phyloP scores from a whole-genome alignment of 2,888 invertebrate genomes.

The Temnothorax rugatulus region DNA sequence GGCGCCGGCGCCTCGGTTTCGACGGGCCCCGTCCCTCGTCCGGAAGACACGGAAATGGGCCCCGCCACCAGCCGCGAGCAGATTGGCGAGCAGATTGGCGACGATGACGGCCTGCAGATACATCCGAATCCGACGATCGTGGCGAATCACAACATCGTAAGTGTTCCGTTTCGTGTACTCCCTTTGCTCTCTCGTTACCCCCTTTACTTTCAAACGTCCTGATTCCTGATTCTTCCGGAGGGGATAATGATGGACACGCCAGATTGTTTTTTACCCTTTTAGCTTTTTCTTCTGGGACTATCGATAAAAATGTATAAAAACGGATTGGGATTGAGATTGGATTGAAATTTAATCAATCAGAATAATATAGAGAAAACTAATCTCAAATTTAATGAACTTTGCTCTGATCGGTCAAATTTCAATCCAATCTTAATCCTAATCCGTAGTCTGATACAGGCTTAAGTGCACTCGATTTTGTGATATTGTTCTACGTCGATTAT shows the following conservation, averaged over 20 bases:
- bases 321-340: no score
- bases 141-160: constrained; percentile 77
- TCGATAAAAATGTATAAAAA: neutral
- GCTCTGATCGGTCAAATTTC: no score
- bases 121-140: constrained; percentile 75
- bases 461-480: neutral
- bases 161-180: constrained; percentile 59
- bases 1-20: constrained; percentile 11
- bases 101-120: constrained; percentile 84
- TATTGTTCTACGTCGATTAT: neutral
- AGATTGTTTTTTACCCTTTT: neutral
- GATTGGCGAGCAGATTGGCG: constrained; percentile 83
- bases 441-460: no score
- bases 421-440: no score
- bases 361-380: no score
- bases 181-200: no score
- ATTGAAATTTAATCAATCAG: no score
- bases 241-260: neutral
- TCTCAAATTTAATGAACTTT: no score
- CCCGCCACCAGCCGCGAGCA: constrained; percentile 84
- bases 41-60: constrained; percentile 79
- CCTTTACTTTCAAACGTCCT: neutral
- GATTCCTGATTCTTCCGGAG: neutral
- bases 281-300: neutral
- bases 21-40: constrained; percentile 28